Evolutionary conservation across 2,113 vertebrate species (phyloP).

Genomic region (Helogale parvula): DNA sequence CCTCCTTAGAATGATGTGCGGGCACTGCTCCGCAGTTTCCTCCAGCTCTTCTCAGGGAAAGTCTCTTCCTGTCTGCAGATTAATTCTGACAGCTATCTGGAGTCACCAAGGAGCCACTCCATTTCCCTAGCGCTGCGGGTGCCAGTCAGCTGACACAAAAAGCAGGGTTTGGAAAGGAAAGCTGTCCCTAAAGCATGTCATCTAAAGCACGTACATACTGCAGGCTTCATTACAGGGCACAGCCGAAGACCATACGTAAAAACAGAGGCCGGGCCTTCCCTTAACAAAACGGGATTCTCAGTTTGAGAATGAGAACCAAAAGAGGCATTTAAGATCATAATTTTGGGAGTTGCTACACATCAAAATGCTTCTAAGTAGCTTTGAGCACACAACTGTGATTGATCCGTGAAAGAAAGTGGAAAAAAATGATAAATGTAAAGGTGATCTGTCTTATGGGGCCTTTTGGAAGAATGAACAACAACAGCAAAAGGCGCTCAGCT

Average conservation of each 20-base stretch:
- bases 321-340: neutral
- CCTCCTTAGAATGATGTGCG: neutral
- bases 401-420: neutral
- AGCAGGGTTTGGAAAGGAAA: slow-evolving; percentile 38
- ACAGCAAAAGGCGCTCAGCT: neutral
- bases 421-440: slow-evolving; percentile 24
- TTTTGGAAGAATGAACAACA: neutral
- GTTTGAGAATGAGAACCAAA: slow-evolving; percentile 45
- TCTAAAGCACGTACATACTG: neutral
- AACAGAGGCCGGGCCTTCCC: neutral
- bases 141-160: slow-evolving; percentile 13
- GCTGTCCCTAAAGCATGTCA: neutral
- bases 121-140: slow-evolving; percentile 15
- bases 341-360: slow-evolving; percentile 4
- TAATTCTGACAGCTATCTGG: slow-evolving; percentile 49
- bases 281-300: neutral
- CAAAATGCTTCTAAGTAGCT: neutral
- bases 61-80: slow-evolving; percentile 23
- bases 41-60: neutral
- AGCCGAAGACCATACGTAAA: neutral
- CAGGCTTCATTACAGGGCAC: neutral
- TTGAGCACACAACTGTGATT: neutral
- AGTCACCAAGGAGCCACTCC: slow-evolving; percentile 47
- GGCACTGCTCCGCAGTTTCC: neutral
- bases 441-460: slow-evolving; percentile 9